Evolutionary conservation across 2,888 invertebrate genomes (phyloP).

Genomic region (Apamea sordens): DNA sequence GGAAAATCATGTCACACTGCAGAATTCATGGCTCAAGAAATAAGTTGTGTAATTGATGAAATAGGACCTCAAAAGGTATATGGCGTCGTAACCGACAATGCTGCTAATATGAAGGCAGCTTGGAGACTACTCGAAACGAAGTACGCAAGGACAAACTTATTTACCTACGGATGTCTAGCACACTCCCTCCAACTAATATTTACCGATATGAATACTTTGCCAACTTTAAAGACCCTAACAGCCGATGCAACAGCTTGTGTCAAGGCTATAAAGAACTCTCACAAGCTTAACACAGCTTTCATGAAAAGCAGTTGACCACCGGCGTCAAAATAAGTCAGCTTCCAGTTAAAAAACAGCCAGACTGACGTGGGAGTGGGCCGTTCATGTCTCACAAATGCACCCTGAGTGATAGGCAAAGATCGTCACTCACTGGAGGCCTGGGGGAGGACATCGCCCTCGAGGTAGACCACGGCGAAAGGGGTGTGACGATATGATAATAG

Average conservation of each 20-base stretch:
- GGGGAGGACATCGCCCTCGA: too few species aligned
- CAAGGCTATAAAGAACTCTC: neutral
- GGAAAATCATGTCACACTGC: constrained; percentile 1
- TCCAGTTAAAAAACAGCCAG: neutral
- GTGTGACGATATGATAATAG: too few species aligned
- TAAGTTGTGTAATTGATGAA: constrained; percentile 1
- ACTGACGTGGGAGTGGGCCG: too few species aligned
- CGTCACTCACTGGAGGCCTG: too few species aligned
- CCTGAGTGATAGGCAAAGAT: too few species aligned
- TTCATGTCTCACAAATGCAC: too few species aligned
- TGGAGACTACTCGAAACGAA: constrained; percentile 12
- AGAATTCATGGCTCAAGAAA: constrained; percentile 12
- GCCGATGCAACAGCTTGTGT: too few species aligned
- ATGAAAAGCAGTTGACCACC: neutral
- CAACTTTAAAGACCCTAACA: neutral
- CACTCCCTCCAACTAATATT: constrained; percentile 4
- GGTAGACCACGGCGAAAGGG: too few species aligned
- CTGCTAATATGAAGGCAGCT: constrained; percentile 20
- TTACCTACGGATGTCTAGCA: constrained; percentile 10
- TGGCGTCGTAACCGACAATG: constrained; percentile 13
- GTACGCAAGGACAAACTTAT: constrained; percentile 14
- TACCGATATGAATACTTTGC: constrained; percentile 5
- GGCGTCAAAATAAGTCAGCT: neutral
- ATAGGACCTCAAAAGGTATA: constrained; percentile 4
- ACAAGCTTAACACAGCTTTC: constrained; percentile 2